phyloP scores from a whole-genome alignment of 2,888 invertebrate species.

The Uropetala carovei region DNA sequence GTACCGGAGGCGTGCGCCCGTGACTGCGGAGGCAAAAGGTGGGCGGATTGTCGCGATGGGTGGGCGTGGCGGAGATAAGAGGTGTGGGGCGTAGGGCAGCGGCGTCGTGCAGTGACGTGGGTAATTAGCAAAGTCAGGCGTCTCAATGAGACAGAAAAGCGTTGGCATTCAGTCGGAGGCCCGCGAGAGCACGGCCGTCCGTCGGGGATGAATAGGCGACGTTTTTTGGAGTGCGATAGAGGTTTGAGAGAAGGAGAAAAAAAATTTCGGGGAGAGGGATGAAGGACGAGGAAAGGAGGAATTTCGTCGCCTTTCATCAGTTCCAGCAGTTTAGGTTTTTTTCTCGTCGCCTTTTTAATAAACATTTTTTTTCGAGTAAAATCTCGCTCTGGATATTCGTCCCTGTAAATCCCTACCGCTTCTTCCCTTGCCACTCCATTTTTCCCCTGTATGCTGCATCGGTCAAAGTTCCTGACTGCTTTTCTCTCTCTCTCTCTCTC shows the following conservation, averaged over 20 bases:
- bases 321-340: neutral
- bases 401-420: too few species aligned
- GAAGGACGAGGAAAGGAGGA: too few species aligned
- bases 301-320: neutral
- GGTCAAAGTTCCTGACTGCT: neutral
- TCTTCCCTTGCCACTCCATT: too few species aligned
- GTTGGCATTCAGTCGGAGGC: neutral
- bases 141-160: conserved; percentile 45
- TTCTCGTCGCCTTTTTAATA: neutral
- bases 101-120: neutral
- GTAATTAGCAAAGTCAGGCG: conserved; percentile 41
- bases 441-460: neutral
- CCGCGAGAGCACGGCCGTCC: neutral
- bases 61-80: neutral
- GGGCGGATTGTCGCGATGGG: neutral
- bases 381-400: too few species aligned
- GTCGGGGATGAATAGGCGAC: neutral
- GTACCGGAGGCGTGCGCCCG: neutral
- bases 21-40: neutral
- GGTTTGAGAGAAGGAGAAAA: too few species aligned
- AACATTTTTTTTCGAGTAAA: neutral
- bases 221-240: too few species aligned
- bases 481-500: neutral
- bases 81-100: neutral
- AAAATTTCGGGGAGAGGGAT: too few species aligned